A percentile compares a stretch with the other conserved stretches of the same genome.
phyloP scores from a whole-genome alignment of 1,140 invertebrate species.

The Papilio dardanus region DNA sequence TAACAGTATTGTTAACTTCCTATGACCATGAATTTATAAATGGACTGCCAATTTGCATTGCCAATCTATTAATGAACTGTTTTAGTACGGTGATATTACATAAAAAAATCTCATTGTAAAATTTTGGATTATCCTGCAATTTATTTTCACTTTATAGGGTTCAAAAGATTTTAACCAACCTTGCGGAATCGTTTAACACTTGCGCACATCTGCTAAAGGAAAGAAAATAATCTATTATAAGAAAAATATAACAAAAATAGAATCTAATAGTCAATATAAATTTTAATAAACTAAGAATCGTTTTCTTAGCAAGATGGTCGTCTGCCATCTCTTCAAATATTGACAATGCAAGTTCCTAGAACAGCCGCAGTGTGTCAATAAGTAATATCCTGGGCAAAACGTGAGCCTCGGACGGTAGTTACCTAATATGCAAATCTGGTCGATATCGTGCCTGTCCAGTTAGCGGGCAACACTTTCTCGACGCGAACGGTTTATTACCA shows the following conservation, averaged over 20 bases:
- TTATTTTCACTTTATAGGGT: no score
- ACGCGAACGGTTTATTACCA: constrained; percentile 58
- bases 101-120: no score
- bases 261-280: no score
- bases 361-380: constrained; percentile 39
- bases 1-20: constrained; percentile 11
- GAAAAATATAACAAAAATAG: no score
- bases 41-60: constrained; percentile 24
- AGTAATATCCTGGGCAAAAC: constrained; percentile 48
- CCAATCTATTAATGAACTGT: not conserved
- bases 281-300: no score
- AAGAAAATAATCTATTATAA: no score
- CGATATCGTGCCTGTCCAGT: constrained; percentile 63
- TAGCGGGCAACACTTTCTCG: constrained; percentile 69
- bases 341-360: constrained; percentile 23
- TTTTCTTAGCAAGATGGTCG: not conserved
- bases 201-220: no score
- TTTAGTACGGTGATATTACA: not conserved
- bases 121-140: no score
- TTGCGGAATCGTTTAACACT: no score
- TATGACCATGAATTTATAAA: constrained; percentile 30
- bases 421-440: constrained; percentile 71
- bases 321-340: not conserved
- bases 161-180: no score
- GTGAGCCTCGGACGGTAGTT: constrained; percentile 50